Evolutionary conservation across 2,113 vertebrate species (phyloP).

Genomic region (Rhinoderma darwinii): DNA sequence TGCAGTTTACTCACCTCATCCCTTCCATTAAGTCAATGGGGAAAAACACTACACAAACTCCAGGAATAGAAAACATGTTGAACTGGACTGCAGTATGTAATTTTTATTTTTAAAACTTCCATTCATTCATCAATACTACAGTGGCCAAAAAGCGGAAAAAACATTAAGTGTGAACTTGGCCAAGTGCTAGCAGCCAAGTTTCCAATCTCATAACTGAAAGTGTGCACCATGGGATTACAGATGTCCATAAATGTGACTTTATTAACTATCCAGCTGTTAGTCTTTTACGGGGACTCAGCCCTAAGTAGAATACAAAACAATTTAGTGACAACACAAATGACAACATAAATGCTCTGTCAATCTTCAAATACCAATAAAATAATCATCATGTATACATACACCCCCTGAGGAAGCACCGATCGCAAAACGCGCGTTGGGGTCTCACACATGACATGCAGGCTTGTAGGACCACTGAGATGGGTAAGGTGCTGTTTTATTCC

Average conservation of each 20-base stretch:
- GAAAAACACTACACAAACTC: not conserved
- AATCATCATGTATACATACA: too few species aligned
- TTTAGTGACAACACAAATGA: not conserved
- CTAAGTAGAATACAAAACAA: not conserved
- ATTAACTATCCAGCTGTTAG: not conserved
- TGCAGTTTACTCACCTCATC: not conserved
- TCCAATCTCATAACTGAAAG: not conserved
- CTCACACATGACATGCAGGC: too few species aligned
- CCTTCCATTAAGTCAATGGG: not conserved
- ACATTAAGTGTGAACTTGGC: not conserved
- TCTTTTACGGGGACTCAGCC: not conserved
- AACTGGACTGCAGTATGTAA: not conserved
- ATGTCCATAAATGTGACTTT: not conserved
- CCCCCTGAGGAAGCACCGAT: too few species aligned
- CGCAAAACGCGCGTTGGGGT: too few species aligned
- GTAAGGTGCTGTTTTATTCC: too few species aligned
- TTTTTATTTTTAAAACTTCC: not conserved
- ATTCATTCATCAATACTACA: not conserved
- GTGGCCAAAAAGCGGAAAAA: not conserved
- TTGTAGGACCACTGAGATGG: too few species aligned
- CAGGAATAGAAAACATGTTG: not conserved
- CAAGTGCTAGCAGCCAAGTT: too few species aligned
- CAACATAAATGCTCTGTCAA: too few species aligned
- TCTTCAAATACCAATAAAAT: too few species aligned
- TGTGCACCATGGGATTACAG: not conserved